Evolutionary conservation across 2,797 vertebrate genomes (phyloP).

Genomic region (Mus minutoides): DNA sequence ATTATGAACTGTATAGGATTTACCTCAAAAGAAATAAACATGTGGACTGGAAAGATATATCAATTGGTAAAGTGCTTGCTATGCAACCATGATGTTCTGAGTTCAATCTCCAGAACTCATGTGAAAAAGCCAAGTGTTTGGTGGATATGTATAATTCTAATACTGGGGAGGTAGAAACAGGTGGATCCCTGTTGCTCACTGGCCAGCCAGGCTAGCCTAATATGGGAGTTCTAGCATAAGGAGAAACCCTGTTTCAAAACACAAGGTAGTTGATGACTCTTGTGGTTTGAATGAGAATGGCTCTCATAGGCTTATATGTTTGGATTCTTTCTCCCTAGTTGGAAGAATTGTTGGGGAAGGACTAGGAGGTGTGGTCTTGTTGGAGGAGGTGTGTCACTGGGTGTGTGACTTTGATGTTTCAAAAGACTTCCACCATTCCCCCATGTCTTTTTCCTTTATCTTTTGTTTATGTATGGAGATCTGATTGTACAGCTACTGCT

Average conservation of each 20-base stretch:
- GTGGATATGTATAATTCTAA: not conserved
- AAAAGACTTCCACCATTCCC: not conserved
- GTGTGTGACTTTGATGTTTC: not conserved
- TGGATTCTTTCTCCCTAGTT: not conserved
- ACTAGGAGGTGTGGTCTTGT: not conserved
- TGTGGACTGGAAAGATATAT: not conserved
- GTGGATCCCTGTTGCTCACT: not conserved
- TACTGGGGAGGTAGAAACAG: not conserved
- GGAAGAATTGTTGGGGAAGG: not conserved
- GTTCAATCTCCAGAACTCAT: not conserved
- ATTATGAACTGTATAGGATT: constrained; percentile 14
- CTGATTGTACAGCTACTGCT: not conserved
- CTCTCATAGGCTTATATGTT: not conserved
- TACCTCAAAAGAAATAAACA: not conserved
- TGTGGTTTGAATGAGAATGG: not conserved
- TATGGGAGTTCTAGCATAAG: not conserved
- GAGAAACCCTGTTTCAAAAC: not conserved
- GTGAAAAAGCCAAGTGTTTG: not conserved
- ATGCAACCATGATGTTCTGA: not conserved
- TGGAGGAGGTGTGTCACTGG: not conserved
- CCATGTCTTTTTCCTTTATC: not conserved
- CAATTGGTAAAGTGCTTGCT: not conserved
- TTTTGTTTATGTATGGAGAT: not conserved
- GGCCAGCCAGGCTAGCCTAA: not conserved
- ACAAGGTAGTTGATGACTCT: not conserved